Evolutionary conservation across 2,113 vertebrate genomes (phyloP).

Genomic region (Gallinago undulata): DNA sequence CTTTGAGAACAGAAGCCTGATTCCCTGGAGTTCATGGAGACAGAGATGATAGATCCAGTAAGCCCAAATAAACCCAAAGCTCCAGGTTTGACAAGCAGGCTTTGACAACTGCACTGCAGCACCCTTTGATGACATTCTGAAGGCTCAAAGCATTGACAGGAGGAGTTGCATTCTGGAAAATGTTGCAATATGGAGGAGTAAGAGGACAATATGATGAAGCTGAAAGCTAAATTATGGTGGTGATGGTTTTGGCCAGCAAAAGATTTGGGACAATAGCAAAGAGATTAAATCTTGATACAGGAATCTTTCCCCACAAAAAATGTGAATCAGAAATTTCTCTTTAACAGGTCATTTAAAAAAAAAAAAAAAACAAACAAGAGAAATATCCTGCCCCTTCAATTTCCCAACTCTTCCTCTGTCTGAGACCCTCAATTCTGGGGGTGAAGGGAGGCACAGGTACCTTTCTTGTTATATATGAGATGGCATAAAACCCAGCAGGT

Average conservation of each 20-base stretch:
- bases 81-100: not conserved
- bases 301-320: not conserved
- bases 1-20: not conserved
- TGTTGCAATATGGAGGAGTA: not conserved
- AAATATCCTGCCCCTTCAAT: not conserved
- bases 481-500: not conserved
- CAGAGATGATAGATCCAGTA: not conserved
- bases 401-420: not conserved
- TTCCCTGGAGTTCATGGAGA: not conserved
- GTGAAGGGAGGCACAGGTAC: not conserved
- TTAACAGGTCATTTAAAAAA: not conserved
- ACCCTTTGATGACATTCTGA: not conserved
- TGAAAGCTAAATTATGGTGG: not conserved
- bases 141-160: not conserved
- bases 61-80: not conserved
- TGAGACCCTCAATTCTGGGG: not conserved
- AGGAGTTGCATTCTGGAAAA: not conserved
- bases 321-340: not conserved
- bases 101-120: not conserved
- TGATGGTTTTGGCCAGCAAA: not conserved
- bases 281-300: not conserved
- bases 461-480: not conserved
- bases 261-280: not conserved
- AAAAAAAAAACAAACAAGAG: not conserved
- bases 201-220: not conserved